A percentile compares a stretch with the other conserved stretches of the same genome.
Evolutionary conservation across 2,888 invertebrate species (phyloP).

Genomic region (Brenthis daphne): DNA sequence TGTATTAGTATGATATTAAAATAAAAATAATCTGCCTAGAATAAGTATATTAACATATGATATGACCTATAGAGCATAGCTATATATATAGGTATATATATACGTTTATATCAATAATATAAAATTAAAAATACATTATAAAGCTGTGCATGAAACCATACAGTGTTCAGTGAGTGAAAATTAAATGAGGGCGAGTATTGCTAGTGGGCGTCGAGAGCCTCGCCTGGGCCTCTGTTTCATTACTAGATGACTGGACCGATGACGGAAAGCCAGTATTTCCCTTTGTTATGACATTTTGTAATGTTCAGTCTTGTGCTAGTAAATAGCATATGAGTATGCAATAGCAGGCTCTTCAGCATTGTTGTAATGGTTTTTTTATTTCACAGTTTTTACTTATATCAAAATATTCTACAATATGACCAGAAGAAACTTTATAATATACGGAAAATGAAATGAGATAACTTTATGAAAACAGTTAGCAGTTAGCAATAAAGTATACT

Average conservation of each 20-base stretch:
- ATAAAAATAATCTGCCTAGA: too few relatives aligned
- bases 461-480: too few relatives aligned
- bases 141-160: slow-evolving; percentile 22
- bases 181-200: slow-evolving; percentile 50
- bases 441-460: too few relatives aligned
- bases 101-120: too few relatives aligned
- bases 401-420: neutral
- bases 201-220: slow-evolving; percentile 46
- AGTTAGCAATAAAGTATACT: too few relatives aligned
- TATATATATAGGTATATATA: too few relatives aligned
- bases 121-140: slow-evolving; percentile 11
- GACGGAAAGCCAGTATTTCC: slow-evolving; percentile 60
- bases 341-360: slow-evolving; percentile 22
- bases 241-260: slow-evolving; percentile 68
- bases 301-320: slow-evolving; percentile 35
- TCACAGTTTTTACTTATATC: neutral
- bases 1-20: too few relatives aligned
- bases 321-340: slow-evolving; percentile 28
- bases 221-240: slow-evolving; percentile 61
- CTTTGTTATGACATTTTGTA: slow-evolving; percentile 57
- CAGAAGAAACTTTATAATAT: too few relatives aligned
- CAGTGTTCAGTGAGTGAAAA: slow-evolving; percentile 57
- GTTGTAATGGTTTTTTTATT: neutral
- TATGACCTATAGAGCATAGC: too few relatives aligned
- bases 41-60: too few relatives aligned